phyloP scores from a whole-genome alignment of 1,140 invertebrate genomes.

The Helicoverpa armigera region DNA sequence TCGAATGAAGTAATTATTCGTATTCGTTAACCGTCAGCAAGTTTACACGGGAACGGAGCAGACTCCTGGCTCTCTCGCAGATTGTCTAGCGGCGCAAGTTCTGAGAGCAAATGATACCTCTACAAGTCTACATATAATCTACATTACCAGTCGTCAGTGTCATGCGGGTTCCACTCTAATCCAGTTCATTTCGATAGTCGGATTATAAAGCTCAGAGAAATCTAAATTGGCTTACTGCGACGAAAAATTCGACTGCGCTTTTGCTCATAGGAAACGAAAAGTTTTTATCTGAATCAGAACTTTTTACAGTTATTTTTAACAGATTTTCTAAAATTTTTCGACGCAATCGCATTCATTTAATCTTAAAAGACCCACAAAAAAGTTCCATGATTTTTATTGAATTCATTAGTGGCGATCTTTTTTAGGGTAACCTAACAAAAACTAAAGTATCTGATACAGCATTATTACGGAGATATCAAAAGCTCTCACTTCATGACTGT shows the following conservation, averaged over 20 bases:
- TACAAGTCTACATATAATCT: slow-evolving; percentile 57
- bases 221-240: slow-evolving; percentile 25
- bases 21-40: slow-evolving; percentile 55
- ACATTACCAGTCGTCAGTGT: background rate
- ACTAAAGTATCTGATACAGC: too few relatives aligned
- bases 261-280: background rate
- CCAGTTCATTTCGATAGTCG: slow-evolving; percentile 17
- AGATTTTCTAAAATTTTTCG: too few relatives aligned
- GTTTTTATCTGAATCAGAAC: background rate
- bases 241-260: slow-evolving; percentile 6
- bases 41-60: slow-evolving; percentile 52
- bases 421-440: too few relatives aligned
- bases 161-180: slow-evolving; percentile 20
- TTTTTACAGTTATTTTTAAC: background rate
- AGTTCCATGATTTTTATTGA: too few relatives aligned
- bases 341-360: too few relatives aligned
- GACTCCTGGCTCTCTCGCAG: slow-evolving; percentile 58
- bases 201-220: background rate
- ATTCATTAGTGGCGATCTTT: too few relatives aligned
- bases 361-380: too few relatives aligned
- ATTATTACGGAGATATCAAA: too few relatives aligned
- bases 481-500: too few relatives aligned
- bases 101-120: slow-evolving; percentile 66
- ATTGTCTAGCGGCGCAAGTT: slow-evolving; percentile 65
- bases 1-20: slow-evolving; percentile 54